Evolutionary conservation across 2,888 invertebrate species (phyloP), one percentile per base, ranked within the genome.

Genomic region (Nemapogon koenigi): DNA sequence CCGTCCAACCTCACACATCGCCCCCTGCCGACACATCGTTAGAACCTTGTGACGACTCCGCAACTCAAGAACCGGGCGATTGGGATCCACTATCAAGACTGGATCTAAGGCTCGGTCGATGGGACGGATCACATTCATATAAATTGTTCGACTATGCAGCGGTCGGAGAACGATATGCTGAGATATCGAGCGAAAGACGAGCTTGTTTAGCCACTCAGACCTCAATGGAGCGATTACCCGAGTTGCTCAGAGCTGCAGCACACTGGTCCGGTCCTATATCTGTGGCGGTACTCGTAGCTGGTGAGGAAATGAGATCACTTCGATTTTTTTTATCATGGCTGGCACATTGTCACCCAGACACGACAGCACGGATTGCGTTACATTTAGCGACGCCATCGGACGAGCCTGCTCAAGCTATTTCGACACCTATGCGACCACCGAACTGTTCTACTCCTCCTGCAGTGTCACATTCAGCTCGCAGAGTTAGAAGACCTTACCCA

Each of bases 251-350:
- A 49, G 90, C 92, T 26, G 88, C 90, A 0, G 83, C 87, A 33
- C 88, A 91, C 51, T 94, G 94, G 94, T 82, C 84, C 4, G 94
- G 93, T 0, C 90, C 93, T 0, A 89, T 95, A 50, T 94, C 94
- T 0, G 83, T 89, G 0, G 91, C 93, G 0, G 81, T 92, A 0
- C 94, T 88, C 59, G 88, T 89, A 0, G 87, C 90, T 10, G 89
- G 89, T 2, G 88, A 89, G 49, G 94, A 94, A 58, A 83, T 90
- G 47, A 82, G 85, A 42, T 71, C 88, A 1, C 62, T 92, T 25
- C 82, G 90, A 54, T 81, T 84, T 39, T 94, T 91, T 56, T 76
- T 91, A 7, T 80, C 85, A 15, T 94, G 89, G 80, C 68, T 94
- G 50, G 83, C 87, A 32, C 79, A 83, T 37, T 94, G 94, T 53